phyloP scores from a whole-genome alignment of 2,113 vertebrate species.

The Typhlomys cinereus region DNA sequence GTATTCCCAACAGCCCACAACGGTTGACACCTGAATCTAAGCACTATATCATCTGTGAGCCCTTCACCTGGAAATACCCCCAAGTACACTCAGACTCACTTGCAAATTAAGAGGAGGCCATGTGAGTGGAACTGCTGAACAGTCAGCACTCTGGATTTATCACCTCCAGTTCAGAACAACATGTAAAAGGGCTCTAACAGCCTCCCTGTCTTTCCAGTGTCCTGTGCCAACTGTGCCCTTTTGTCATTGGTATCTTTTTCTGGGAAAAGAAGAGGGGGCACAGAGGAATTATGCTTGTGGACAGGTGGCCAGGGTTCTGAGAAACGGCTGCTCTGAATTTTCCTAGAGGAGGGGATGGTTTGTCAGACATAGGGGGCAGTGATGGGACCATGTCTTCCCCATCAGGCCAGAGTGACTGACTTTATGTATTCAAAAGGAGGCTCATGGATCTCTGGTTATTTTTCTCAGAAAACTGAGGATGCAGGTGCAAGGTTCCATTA shows the following conservation, averaged over 20 bases:
- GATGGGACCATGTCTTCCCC: not conserved
- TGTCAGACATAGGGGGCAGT: not conserved
- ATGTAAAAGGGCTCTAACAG: not conserved
- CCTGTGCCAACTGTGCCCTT: not conserved
- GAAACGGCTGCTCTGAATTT: not conserved
- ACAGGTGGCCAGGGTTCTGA: not conserved
- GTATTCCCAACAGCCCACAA: too few relatives aligned
- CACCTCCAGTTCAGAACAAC: not conserved
- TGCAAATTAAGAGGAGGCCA: not conserved
- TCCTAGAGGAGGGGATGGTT: not conserved
- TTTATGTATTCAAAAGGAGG: not conserved
- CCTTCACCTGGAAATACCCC: not conserved
- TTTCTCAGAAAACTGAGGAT: not conserved
- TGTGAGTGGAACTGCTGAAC: not conserved
- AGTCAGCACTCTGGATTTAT: not conserved
- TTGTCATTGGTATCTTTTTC: not conserved
- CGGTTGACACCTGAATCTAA: too few relatives aligned
- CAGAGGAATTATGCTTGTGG: not conserved
- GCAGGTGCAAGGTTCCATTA: not conserved
- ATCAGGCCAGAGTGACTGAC: not conserved
- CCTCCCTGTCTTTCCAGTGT: not conserved
- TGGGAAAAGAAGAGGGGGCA: not conserved
- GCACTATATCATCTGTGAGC: not conserved
- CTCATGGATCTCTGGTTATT: not conserved
- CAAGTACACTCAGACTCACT: not conserved